These are phyloP conservation scores for Pollenia amentaria DNA, from an alignment of 2,888 invertebrate genomes.

Conservation along the genomic window DNA sequence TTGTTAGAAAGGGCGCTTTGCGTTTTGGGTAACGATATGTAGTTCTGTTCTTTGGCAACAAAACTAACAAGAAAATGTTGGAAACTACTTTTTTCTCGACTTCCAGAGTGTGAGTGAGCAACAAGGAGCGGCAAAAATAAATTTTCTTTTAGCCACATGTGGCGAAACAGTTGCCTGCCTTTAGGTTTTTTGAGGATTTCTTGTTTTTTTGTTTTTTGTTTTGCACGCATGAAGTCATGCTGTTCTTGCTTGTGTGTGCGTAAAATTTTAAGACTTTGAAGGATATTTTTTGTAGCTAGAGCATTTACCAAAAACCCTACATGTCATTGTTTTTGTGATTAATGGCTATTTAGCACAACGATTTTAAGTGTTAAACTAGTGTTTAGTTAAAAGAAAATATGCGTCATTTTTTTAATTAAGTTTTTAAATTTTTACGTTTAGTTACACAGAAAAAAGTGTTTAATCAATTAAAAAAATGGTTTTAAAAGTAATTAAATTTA, in stretches of 20 bases:
- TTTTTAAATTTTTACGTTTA: too few species aligned
- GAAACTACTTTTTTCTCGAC: not conserved
- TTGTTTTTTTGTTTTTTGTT: constrained; percentile 2
- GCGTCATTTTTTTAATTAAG: too few species aligned
- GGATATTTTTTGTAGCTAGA: not conserved
- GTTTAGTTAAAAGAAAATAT: too few species aligned
- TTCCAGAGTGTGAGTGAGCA: constrained; percentile 7
- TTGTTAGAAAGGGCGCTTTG: too few species aligned
- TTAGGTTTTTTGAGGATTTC: not conserved
- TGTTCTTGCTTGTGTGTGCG: constrained; percentile 42
- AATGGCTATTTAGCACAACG: constrained; percentile 81
- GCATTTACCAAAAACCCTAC: constrained; percentile 38
- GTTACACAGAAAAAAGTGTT: too few species aligned
- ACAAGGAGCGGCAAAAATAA: constrained; percentile 5
- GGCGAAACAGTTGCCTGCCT: constrained; percentile 4
- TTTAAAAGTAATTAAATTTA: too few species aligned
- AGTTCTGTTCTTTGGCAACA: constrained; percentile 10
- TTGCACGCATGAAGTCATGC: constrained; percentile 44
- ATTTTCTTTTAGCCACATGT: constrained; percentile 20
- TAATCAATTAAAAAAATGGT: too few species aligned
- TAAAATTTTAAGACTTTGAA: constrained; percentile 22
- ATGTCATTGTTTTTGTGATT: constrained; percentile 81
- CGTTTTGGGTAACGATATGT: not conserved
- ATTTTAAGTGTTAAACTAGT: not conserved
- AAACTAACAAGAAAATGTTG: constrained; percentile 25